Evolutionary conservation across 2,888 invertebrate genomes (phyloP).

Genomic region (Drosophila bunnanda): DNA sequence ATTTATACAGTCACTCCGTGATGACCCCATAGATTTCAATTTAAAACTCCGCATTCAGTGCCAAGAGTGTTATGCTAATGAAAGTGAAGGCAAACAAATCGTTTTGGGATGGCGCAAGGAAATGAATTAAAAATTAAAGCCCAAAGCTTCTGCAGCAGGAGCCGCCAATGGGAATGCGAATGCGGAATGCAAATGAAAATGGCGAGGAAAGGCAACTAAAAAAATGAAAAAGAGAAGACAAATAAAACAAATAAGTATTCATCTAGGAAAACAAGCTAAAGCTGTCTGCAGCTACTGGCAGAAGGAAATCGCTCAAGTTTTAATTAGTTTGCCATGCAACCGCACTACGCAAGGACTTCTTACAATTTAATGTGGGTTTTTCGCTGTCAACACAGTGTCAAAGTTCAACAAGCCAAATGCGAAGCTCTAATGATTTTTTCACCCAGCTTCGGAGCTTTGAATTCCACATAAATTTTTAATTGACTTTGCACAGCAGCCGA

Average conservation of each 20-base stretch:
- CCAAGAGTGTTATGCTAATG: constrained; percentile 48
- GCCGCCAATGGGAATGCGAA: constrained; percentile 45
- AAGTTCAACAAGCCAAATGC: constrained; percentile 67
- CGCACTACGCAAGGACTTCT: constrained; percentile 22
- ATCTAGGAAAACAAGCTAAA: constrained; percentile 56
- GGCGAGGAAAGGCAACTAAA: background rate
- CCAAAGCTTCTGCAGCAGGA: constrained; percentile 43
- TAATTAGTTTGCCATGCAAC: constrained; percentile 74
- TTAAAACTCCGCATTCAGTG: constrained; percentile 49
- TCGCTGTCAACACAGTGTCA: constrained; percentile 27
- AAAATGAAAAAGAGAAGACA: constrained; percentile 10
- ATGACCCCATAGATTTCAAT: constrained; percentile 53
- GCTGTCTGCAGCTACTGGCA: constrained; percentile 56
- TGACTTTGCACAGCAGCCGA: constrained; percentile 62
- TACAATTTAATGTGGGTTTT: constrained; percentile 37
- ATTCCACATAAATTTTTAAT: constrained; percentile 64
- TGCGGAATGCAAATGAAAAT: constrained; percentile 30
- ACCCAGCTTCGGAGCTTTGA: constrained; percentile 38
- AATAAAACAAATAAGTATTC: constrained; percentile 8
- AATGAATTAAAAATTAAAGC: constrained; percentile 75
- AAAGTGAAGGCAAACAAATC: constrained; percentile 50
- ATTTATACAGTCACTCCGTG: constrained; percentile 33
- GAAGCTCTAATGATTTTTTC: constrained; percentile 54
- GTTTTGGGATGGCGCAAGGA: constrained; percentile 35
- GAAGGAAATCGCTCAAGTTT: constrained; percentile 72